phyloP scores from a whole-genome alignment of 1,140 invertebrate genomes.

The Ectropis grisescens region DNA sequence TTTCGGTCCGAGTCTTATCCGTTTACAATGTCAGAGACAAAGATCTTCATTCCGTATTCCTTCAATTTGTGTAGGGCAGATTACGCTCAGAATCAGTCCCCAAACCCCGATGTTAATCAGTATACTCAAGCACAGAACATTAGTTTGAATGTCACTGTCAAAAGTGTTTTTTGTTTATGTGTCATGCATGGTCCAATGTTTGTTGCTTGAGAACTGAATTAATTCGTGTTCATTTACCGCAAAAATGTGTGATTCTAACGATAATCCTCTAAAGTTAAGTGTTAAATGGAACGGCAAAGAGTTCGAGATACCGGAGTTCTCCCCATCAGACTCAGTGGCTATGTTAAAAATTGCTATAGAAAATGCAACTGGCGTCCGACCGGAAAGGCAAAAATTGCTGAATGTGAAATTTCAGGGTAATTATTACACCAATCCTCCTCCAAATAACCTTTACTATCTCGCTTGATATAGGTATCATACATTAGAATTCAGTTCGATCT shows the following conservation, averaged over 20 bases:
- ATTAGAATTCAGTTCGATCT: no score
- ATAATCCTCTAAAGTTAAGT: slow-evolving; percentile 69
- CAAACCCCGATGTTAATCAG: no score
- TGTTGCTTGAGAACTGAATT: neutral
- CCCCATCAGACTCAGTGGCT: slow-evolving; percentile 79
- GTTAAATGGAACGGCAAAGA: slow-evolving; percentile 95
- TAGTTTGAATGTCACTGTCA: no score
- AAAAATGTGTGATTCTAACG: slow-evolving; percentile 63
- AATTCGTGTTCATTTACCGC: slow-evolving; percentile 20
- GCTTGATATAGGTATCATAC: no score
- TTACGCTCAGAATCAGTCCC: no score
- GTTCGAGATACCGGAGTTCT: slow-evolving; percentile 78
- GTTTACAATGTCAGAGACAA: no score
- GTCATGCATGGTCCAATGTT: slow-evolving; percentile 11
- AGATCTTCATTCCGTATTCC: no score
- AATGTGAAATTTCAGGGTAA: slow-evolving; percentile 92
- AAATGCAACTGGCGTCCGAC: slow-evolving; percentile 85
- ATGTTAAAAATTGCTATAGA: slow-evolving; percentile 86
- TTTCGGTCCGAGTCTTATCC: no score
- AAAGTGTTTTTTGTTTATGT: slow-evolving; percentile 50
- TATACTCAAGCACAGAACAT: no score
- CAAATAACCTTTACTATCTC: slow-evolving; percentile 9
- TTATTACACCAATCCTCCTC: no score
- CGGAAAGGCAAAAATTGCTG: slow-evolving; percentile 92
- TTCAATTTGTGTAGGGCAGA: no score